Base-by-base conservation (phyloP, 1,140 invertebrate genomes). In the Atopsyche davidsoni region DNA sequence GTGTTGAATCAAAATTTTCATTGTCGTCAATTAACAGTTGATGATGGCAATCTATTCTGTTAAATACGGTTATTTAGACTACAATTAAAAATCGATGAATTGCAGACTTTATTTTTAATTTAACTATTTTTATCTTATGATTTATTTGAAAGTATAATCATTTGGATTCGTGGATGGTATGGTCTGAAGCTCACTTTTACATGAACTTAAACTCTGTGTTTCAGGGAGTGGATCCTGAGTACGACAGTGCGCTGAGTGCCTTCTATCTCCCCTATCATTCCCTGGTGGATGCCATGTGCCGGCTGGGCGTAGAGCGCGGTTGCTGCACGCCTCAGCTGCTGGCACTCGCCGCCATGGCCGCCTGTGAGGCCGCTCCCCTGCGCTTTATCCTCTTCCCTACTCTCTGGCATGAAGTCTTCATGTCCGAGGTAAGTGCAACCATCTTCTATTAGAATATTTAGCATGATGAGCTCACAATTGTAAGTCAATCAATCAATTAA, bases 261-360 rank as follows among this genome's bases (percentile, higher is more conserved):
- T 92, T 87, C 64, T 92, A 86, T 64, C 66, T 78, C 32, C 87
- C 87, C 0, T 92, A 92, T 68, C 88, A 92, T 62, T 79, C 83
- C 40, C 80, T 92, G 34, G 79, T 92, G 56, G 92, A 95, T 65
- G 82, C 89, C 14, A 85, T 95, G 74, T 90, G 90, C 67, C 78
- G 92, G 13, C 78, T 95, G 51, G 91, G 91, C 28, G 85, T 93
- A 35, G 86, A 84, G 62, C 80, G 87, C 52, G 83, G 88, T 53
- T 85, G 81, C 56, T 79, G 91, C 69, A 85, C 80, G 14, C 84
- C 89, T 60, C 79, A 84, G 35, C 70, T 92, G 34, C 81, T 92
- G 48, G 84, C 83, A 60, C 66, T 92, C 36, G 87, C 85, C 64
- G 87, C 87, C 18, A 85, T 92, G 78, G 81, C 92, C 31, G 90